Evolutionary conservation across 2,113 vertebrate genomes (phyloP), one percentile per base, ranked within the genome.

Genomic region (Xiphorhynchus elegans): DNA sequence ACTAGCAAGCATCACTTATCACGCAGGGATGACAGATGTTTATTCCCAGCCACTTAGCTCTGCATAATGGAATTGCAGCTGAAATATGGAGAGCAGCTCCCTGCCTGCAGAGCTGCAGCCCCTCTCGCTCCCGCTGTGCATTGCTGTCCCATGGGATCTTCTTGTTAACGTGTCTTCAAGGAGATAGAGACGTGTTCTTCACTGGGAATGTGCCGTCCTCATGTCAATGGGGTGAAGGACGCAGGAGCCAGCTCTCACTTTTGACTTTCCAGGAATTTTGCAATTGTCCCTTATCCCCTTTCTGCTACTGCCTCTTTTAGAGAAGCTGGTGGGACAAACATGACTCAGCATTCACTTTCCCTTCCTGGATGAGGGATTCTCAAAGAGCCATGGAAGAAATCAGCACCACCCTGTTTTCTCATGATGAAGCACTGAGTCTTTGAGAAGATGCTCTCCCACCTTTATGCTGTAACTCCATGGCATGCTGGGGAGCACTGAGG

Each of bases 11-110:
- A 97, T 97, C 55, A 46, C 97, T 98, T 97, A 97, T 96, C 62
- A 28, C 69, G 1, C 93, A 92, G 90, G 94, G 95, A 97, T 97
- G 98, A 97, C 73, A 74, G 96, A 97, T 97, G 89, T 96, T 98
- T 97, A 96, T 97, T 97, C 95, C 88, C 90, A 96, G 94, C 66
- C 96, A 95, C 96, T 98, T 97, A 97, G 96, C 97, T 97, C 93
- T 88, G 90, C 90, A 63, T 97, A 97, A 97, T 90, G 90, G 96
- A 96, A 96, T 93, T 90, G 95, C 79, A 97, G 96, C 93, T 97
- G 95, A 97, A 97, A 97, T 97, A 97, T 60, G 92, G 96, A 95
- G 97, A 97, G 92, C 85, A 50, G 92, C 82, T 97, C 90, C 73
- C 85, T 89, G 95, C 92, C 87, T 12, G 17, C 1, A 5, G 86